These are phyloP conservation scores for Sebastes hopkinsi DNA, from an alignment of 2,797 vertebrate species.

Conservation along the genomic window DNA sequence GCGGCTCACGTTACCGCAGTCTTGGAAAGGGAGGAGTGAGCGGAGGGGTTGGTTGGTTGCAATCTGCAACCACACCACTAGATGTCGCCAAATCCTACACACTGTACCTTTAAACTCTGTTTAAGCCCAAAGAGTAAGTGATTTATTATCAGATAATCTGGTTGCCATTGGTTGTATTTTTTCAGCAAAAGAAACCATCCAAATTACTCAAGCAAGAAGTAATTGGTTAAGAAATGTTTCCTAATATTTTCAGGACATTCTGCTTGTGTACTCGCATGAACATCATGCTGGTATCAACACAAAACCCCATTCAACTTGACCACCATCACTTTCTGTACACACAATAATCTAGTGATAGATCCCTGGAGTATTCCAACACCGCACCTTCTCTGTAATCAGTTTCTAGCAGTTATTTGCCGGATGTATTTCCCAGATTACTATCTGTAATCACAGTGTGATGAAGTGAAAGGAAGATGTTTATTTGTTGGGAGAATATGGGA, in stretches of 20 bases:
- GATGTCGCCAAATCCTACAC: too few species aligned
- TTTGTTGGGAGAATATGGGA: constrained; percentile 5
- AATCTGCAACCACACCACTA: too few species aligned
- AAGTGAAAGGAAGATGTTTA: constrained; percentile 9
- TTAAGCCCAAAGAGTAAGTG: not conserved
- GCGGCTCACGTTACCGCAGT: too few species aligned
- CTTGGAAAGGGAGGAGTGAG: too few species aligned
- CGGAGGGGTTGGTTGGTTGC: too few species aligned
- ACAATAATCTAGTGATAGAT: not conserved
- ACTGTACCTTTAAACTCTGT: not conserved
- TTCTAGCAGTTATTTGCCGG: not conserved
- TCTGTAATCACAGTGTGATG: not conserved
- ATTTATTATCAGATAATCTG: not conserved
- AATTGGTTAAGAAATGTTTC: not conserved
- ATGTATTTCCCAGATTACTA: not conserved
- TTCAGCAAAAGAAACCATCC: not conserved
- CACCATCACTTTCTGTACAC: not conserved
- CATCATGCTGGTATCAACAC: not conserved
- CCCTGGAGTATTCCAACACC: not conserved
- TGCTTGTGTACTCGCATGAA: not conserved
- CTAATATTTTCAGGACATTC: not conserved
- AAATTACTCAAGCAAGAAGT: not conserved
- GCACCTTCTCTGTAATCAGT: not conserved
- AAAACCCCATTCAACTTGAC: not conserved
- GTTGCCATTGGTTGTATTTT: not conserved